A percentile compares a stretch with the other conserved stretches of the same genome.
These are phyloP conservation scores for Drosophila mauritiana DNA, from an alignment of 1,140 invertebrate species.

Conservation along the genomic window DNA sequence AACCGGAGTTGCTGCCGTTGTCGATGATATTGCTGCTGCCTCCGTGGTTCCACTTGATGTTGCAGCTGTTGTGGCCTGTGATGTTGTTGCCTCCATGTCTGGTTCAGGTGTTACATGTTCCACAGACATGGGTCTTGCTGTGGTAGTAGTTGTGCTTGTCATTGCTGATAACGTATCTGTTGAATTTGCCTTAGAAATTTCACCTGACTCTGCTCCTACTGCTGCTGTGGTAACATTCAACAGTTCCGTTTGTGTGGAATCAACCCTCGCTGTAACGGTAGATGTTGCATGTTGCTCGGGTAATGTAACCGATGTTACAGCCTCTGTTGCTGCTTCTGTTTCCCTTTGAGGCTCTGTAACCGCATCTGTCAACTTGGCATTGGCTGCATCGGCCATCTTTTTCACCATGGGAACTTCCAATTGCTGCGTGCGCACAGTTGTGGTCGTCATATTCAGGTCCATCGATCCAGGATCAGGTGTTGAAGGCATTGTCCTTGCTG, in stretches of 20 bases:
- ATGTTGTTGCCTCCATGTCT: not conserved
- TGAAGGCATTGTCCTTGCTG: not conserved
- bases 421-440: not conserved
- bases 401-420: constrained; percentile 30
- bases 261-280: constrained; percentile 26
- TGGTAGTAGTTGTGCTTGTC: constrained; percentile 7
- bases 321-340: not conserved
- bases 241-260: constrained; percentile 3
- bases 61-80: constrained; percentile 11
- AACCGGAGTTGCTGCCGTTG: not conserved
- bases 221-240: not conserved
- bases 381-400: constrained; percentile 10
- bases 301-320: not conserved
- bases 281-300: constrained; percentile 1
- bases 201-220: not conserved
- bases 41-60: constrained; percentile 4
- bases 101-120: not conserved
- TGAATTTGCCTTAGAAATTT: constrained; percentile 4
- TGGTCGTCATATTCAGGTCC: not conserved
- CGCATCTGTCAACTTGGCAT: constrained; percentile 12
- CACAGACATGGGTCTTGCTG: constrained; percentile 1
- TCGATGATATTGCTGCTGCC: constrained; percentile 18
- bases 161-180: not conserved
- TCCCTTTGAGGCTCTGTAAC: constrained; percentile 10
- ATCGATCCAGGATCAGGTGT: not conserved